Evolutionary conservation across 2,113 vertebrate genomes (phyloP).

Genomic region (Sorex araneus): DNA sequence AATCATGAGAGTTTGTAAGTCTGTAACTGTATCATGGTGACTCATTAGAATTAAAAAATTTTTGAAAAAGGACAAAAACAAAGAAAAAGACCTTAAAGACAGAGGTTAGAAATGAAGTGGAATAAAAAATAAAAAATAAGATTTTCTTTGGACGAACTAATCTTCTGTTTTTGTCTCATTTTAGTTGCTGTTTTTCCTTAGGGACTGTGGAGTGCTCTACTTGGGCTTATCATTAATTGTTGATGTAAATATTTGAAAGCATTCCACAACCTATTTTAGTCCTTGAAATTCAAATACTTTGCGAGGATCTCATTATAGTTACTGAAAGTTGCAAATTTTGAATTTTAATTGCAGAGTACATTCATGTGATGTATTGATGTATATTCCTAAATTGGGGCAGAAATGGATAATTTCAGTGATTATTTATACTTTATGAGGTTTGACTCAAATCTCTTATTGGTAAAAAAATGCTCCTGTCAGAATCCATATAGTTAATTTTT

Average conservation of each 20-base stretch:
- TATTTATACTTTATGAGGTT: too few species aligned
- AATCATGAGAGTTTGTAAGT: too few species aligned
- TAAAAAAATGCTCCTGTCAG: too few species aligned
- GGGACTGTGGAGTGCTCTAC: background rate
- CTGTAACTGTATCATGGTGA: too few species aligned
- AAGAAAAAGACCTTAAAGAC: conserved; percentile 34
- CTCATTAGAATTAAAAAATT: background rate
- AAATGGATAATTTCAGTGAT: background rate
- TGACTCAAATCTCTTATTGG: too few species aligned
- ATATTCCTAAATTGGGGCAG: background rate
- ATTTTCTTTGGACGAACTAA: conserved; percentile 15
- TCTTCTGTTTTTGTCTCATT: background rate
- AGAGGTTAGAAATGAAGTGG: conserved; percentile 29
- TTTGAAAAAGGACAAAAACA: background rate
- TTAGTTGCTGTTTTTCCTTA: background rate
- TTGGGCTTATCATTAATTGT: conserved; percentile 7
- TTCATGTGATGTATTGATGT: background rate
- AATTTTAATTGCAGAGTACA: conserved; percentile 33
- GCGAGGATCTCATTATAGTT: conserved; percentile 34
- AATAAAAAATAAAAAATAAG: background rate
- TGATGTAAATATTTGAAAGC: conserved; percentile 43
- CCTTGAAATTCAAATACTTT: conserved; percentile 42
- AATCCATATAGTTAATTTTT: too few species aligned
- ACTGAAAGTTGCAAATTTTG: conserved; percentile 24
- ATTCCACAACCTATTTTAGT: background rate